Percentiles rank a stretch among this genome's conserved stretches.
phyloP scores from a whole-genome alignment of 2,113 vertebrate genomes.

The Daubentonia madagascariensis region DNA sequence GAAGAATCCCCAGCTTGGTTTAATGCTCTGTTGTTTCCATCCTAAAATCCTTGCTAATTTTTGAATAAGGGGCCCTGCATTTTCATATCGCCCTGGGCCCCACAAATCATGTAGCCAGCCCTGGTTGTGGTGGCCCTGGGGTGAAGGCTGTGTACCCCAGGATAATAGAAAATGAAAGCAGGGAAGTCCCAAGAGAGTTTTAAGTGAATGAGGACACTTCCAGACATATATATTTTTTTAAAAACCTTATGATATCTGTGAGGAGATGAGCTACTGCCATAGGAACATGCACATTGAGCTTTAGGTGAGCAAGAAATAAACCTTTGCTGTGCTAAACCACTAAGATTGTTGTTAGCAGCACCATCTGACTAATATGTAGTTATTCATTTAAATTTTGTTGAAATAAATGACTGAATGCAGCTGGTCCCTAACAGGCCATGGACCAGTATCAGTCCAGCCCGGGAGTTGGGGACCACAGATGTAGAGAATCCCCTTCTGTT shows the following conservation, averaged over 20 bases:
- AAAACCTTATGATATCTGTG: neutral
- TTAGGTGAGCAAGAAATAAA: neutral
- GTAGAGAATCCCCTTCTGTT: neutral
- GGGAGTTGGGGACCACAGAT: too few relatives aligned
- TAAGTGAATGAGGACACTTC: neutral
- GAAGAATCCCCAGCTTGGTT: neutral
- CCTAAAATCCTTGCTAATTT: neutral
- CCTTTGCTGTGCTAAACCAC: neutral
- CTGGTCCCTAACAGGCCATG: too few relatives aligned
- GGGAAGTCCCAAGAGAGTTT: neutral
- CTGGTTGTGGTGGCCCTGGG: neutral
- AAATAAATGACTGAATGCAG: neutral
- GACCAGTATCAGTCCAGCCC: too few relatives aligned
- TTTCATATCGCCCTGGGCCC: neutral
- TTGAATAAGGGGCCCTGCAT: neutral
- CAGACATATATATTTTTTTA: neutral
- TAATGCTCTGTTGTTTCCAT: neutral
- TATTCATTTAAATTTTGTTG: neutral
- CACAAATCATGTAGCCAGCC: neutral
- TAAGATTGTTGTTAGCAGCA: neutral
- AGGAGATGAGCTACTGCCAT: neutral
- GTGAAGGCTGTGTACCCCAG: neutral
- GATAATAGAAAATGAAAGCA: neutral
- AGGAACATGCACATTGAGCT: neutral
- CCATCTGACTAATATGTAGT: neutral